Evolutionary conservation across 2,113 vertebrate genomes (phyloP).

Genomic region (Collichthys lucidus): DNA sequence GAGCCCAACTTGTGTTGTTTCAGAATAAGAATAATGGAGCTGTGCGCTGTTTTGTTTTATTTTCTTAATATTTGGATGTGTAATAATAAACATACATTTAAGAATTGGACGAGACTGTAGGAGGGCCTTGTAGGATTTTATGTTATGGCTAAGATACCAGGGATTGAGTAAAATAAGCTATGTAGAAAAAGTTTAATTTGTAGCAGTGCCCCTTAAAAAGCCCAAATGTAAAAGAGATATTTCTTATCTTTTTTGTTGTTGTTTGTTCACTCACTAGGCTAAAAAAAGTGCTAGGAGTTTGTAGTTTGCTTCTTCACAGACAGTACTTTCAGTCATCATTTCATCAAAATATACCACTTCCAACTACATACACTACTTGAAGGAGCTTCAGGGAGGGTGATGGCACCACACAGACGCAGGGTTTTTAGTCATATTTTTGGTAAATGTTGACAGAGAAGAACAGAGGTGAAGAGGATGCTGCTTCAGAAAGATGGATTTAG

Average conservation of each 20-base stretch:
- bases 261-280: neutral
- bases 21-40: constrained; percentile 53
- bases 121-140: constrained; percentile 17
- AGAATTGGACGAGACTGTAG: neutral
- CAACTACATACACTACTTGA: neutral
- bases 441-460: neutral
- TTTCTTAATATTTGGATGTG: neutral
- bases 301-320: constrained; percentile 12
- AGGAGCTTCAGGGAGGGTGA: neutral
- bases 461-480: neutral
- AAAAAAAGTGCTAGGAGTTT: neutral
- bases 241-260: neutral
- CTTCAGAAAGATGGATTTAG: neutral
- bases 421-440: neutral
- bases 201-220: constrained; percentile 35
- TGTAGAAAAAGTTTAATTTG: constrained; percentile 35
- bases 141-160: constrained; percentile 40
- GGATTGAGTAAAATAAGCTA: constrained; percentile 72
- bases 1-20: constrained; percentile 4
- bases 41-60: constrained; percentile 39
- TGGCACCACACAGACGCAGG: neutral
- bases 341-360: constrained; percentile 1
- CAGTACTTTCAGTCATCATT: neutral
- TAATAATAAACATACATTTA: constrained; percentile 12
- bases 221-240: neutral